Percentiles rank a stretch among this genome's conserved stretches.
phyloP scores from a whole-genome alignment of 1,140 invertebrate species.

The Drosophila ohnishii region DNA sequence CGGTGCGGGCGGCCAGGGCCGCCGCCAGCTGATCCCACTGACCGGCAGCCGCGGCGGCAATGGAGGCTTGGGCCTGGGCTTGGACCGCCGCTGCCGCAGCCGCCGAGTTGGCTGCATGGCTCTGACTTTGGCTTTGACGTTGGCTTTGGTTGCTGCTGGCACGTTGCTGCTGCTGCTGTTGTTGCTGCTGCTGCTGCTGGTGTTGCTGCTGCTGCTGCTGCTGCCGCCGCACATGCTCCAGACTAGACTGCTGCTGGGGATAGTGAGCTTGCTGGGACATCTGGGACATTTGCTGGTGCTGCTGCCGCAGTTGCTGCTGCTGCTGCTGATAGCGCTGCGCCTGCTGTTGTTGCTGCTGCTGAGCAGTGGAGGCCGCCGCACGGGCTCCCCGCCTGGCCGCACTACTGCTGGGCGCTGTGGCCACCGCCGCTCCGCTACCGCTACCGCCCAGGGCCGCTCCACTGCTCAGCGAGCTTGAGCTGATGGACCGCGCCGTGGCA shows the following conservation, averaged over 20 bases:
- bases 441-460: conserved; percentile 58
- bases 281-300: conserved; percentile 83
- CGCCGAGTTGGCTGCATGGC: conserved; percentile 51
- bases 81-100: conserved; percentile 53
- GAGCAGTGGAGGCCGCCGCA: conserved; percentile 37
- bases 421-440: conserved; percentile 38
- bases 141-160: conserved; percentile 78
- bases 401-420: conserved; percentile 60
- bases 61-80: conserved; percentile 40
- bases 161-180: conserved; percentile 60
- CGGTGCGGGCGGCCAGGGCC: conserved; percentile 73
- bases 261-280: conserved; percentile 83
- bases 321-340: conserved; percentile 62
- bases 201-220: conserved; percentile 39
- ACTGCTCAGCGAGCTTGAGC: conserved; percentile 62
- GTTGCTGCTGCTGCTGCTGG: conserved; percentile 44
- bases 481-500: conserved; percentile 69
- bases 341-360: conserved; percentile 71
- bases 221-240: conserved; percentile 60
- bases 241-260: conserved; percentile 70
- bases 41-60: conserved; percentile 57
- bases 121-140: conserved; percentile 79
- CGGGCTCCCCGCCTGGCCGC: conserved; percentile 52
- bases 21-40: conserved; percentile 79
- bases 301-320: conserved; percentile 67